Evolutionary conservation across 1,140 invertebrate species (phyloP), one percentile per base, ranked within the genome.

Genomic region (Cydia fagiglandana): DNA sequence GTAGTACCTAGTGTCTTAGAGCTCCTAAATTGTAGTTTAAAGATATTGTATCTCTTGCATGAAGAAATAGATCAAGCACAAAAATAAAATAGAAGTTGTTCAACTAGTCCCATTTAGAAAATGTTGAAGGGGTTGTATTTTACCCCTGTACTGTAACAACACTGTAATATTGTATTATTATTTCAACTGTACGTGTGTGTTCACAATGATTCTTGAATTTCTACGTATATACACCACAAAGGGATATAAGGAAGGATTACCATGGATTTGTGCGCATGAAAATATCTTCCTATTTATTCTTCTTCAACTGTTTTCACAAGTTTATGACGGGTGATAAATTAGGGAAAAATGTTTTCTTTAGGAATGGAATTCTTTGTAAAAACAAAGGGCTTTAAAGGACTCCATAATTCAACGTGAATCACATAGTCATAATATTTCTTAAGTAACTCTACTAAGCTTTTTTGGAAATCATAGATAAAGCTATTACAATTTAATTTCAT

Each of bases 271-370:
- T 61, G 20, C 78, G 80, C 66, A 66, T 76, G 81, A 80, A 85
- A 81, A 83, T 83, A 83, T 80, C 79, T 75, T 78, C 64, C 64
- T 81, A 78, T 80, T 84, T 84, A 85, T 82, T 83, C 76, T 78
- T 75, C 74, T 76, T 77, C 76, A 76, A 84, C 80, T 84, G 80
- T 81, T 84, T 83, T 79, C 78, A 78, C 75, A 77, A 82, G 77
- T 81, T 83, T 79, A 75, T 74, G 73, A 73, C 64, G 41, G 34
- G 66, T 70, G 64, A 77, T 77, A 73, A 75, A 77, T 77, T 70
- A 56, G 45, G 73, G 64, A 73, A 61, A 70, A 77, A 77, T 77
- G 73, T 47, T 50, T 64, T 64, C 73, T 34, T 61, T 77, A 56
- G 68, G 64, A 77, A 74, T 17, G 56, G 68, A 61, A 50, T 70